Base-by-base conservation (phyloP, 2,797 vertebrate species). In the Neosalanx taihuensis region DNA sequence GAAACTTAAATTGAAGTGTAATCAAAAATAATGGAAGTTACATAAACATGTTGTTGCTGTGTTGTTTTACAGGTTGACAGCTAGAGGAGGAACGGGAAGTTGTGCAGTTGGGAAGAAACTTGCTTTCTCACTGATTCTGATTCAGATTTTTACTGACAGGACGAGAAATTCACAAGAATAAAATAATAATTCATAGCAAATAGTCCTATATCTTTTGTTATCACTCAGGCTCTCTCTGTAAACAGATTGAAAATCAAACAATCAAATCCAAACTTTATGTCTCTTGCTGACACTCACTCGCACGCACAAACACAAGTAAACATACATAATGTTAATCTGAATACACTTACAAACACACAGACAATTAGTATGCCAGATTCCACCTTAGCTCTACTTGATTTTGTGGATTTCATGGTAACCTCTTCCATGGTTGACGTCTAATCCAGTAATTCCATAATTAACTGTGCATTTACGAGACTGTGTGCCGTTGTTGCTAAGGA, bases 101-200 rank as follows among this genome's bases (percentile, higher is more conserved):
- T 30, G 26, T 61, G 59, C 29, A 31, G 17, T 56, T 61, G 15
- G 5, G 29, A 30, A 61, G 3, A 61, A 61, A 61, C 69, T 35
- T 4, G 15, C 1, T 61, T 26, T 62, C 67, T 64, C 31, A 64
- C 65, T 35, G 23, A 26, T 26, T 46, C 65, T 35, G 23, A 26
- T 26, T 46, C 5, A 1, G 9, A 59, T 18, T 12, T 12, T 46
- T 26, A 26, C 51, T 62, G 29, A 31, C 30, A 17, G 17, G 60
- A 62, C 15, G 26, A 29, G 31, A 29, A 15, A 29, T 62, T 62
- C 60, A 62, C 60, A 33, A 29, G 26, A 17, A 29, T 6, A 13
- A 62, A 62, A 62, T 71, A 30, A 78, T 59, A 56, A 56, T 69
- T 15, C 29, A 20, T 17, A 67, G 35, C 4, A 58, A n/a, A 56